Conservation (phyloP, 2,797 vertebrate genomes). For the Arnoldichthys spilopterus region DNA sequence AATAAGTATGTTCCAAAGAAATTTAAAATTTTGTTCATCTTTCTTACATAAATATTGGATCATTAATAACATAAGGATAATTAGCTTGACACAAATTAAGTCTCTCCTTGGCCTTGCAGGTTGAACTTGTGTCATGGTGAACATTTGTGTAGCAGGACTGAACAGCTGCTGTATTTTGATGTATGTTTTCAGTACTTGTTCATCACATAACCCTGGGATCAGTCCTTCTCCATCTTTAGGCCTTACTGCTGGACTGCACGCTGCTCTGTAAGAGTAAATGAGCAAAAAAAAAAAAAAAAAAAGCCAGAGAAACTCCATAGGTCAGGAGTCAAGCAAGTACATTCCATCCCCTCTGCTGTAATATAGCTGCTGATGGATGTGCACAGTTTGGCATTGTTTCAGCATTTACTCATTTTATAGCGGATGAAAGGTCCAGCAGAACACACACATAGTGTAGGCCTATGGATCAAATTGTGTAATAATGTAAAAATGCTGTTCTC, state of each 20-base stretch:
- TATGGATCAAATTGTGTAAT: constrained; percentile 32
- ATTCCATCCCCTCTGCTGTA: constrained; percentile 36
- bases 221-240: constrained; percentile 47
- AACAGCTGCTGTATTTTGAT: constrained; percentile 38
- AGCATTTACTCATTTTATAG: constrained; percentile 35
- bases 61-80: constrained; percentile 60
- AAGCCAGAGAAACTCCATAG: constrained; percentile 41
- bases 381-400: constrained; percentile 57
- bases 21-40: constrained; percentile 41
- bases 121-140: constrained; percentile 35
- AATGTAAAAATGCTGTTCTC: constrained; percentile 22
- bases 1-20: no score
- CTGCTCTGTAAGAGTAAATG: constrained; percentile 12
- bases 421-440: constrained; percentile 40
- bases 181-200: constrained; percentile 53
- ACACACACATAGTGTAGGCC: constrained; percentile 31
- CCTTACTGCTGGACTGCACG: constrained; percentile 30
- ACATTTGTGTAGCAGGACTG: constrained; percentile 48
- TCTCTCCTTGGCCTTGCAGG: constrained; percentile 35
- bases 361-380: constrained; percentile 54
- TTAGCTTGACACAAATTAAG: constrained; percentile 53
- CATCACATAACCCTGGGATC: constrained; percentile 45
- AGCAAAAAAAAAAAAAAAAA: constrained; percentile 19
- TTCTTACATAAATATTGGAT: constrained; percentile 44
- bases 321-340: constrained; percentile 53